phyloP scores from a whole-genome alignment of 2,113 vertebrate species.

The Glaucomys volans region DNA sequence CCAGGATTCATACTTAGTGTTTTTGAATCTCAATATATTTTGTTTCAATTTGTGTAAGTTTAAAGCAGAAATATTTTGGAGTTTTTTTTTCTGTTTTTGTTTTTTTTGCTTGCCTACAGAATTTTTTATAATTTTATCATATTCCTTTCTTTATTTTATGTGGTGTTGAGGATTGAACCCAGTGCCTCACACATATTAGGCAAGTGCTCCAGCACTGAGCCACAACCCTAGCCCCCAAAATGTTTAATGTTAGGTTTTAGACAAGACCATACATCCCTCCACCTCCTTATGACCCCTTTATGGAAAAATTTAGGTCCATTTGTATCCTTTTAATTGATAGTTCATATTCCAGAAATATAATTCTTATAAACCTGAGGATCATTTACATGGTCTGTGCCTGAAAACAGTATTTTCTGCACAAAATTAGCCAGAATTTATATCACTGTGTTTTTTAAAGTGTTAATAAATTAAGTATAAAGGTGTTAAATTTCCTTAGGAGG shows the following conservation, averaged over 20 bases:
- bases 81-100: not conserved
- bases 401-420: not conserved
- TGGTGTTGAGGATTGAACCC: no score
- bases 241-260: not conserved
- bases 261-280: not conserved
- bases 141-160: no score
- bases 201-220: no score
- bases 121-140: no score
- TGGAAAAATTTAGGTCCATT: conserved; percentile 33
- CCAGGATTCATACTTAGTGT: not conserved
- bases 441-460: not conserved
- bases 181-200: no score
- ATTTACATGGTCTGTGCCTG: not conserved
- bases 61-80: not conserved
- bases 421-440: not conserved
- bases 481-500: conserved; percentile 45
- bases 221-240: not conserved
- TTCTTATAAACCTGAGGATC: not conserved
- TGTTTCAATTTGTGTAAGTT: not conserved
- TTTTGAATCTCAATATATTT: conserved; percentile 26
- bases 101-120: not conserved
- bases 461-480: conserved; percentile 32
- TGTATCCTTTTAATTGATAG: not conserved
- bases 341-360: not conserved
- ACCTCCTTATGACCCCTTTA: not conserved